Conservation (phyloP, 2,113 vertebrate genomes). For the Strix aluco region DNA sequence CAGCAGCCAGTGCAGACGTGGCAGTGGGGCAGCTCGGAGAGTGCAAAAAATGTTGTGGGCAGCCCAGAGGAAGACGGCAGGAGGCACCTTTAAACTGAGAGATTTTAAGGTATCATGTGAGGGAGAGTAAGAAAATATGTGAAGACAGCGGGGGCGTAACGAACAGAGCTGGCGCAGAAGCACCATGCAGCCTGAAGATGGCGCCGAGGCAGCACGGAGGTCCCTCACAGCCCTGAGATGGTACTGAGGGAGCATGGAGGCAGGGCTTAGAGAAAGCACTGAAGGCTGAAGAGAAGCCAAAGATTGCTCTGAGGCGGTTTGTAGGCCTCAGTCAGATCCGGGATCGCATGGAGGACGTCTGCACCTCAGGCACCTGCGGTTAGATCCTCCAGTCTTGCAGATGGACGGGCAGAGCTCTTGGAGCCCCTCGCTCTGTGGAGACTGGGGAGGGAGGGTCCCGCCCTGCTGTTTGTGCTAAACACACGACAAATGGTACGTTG, state of each 20-base stretch:
- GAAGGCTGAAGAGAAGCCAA: background rate
- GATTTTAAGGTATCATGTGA: background rate
- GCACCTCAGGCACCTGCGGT: background rate
- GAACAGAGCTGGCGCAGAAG: background rate
- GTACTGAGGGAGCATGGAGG: no score
- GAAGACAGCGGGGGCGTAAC: accelerated
- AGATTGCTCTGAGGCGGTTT: background rate
- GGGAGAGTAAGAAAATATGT: background rate
- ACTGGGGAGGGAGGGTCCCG: background rate
- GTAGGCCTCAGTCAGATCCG: accelerated
- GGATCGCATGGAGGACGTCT: accelerated
- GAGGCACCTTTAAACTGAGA: background rate
- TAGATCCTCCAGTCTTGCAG: no score
- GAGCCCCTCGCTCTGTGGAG: accelerated
- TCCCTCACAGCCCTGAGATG: accelerated
- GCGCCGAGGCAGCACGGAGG: background rate
- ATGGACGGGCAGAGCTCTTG: accelerated
- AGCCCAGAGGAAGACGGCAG: background rate
- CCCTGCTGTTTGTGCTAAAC: background rate
- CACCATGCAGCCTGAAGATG: background rate
- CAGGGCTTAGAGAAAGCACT: no score
- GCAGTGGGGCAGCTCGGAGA: background rate
- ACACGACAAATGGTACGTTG: background rate
- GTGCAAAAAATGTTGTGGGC: background rate
- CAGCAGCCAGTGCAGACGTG: background rate